Percentiles rank a stretch among this genome's conserved stretches.
phyloP scores from a whole-genome alignment of 2,113 vertebrate species.

The Phylloscopus trochilus region DNA sequence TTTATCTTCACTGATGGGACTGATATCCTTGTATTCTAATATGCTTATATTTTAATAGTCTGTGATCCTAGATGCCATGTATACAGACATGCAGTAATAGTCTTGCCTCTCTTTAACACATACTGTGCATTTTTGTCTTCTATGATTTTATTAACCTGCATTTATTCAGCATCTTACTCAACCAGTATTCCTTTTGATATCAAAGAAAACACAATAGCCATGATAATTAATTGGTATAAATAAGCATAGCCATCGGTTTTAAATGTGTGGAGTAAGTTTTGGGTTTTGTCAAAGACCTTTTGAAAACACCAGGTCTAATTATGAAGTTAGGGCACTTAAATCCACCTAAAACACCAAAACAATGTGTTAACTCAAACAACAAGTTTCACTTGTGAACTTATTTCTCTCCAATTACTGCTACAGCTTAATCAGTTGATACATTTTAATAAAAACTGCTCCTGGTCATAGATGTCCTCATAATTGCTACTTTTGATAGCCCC shows the following conservation, averaged over 20 bases:
- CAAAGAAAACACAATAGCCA: background rate
- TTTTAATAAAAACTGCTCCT: constrained; percentile 28
- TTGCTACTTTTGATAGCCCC: background rate
- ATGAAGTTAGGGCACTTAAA: background rate
- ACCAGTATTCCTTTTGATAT: background rate
- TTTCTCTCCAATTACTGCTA: constrained; percentile 9
- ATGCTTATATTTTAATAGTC: background rate
- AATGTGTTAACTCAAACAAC: background rate
- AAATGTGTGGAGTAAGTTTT: background rate
- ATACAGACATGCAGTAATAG: background rate
- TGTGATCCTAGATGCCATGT: background rate
- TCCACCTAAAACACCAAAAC: background rate
- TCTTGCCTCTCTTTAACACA: background rate
- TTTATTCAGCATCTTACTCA: background rate
- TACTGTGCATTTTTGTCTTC: background rate
- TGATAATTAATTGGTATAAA: background rate
- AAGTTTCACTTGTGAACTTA: background rate
- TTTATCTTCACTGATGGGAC: background rate
- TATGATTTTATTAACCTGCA: background rate
- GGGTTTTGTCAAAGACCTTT: background rate
- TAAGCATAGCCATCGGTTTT: background rate
- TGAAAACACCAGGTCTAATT: background rate
- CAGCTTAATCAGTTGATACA: background rate
- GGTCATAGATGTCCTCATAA: background rate
- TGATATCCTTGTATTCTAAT: background rate